A percentile compares a stretch with the other conserved stretches of the same genome.
phyloP scores from a whole-genome alignment of 2,888 invertebrate genomes.

The Drosophila mimica region DNA sequence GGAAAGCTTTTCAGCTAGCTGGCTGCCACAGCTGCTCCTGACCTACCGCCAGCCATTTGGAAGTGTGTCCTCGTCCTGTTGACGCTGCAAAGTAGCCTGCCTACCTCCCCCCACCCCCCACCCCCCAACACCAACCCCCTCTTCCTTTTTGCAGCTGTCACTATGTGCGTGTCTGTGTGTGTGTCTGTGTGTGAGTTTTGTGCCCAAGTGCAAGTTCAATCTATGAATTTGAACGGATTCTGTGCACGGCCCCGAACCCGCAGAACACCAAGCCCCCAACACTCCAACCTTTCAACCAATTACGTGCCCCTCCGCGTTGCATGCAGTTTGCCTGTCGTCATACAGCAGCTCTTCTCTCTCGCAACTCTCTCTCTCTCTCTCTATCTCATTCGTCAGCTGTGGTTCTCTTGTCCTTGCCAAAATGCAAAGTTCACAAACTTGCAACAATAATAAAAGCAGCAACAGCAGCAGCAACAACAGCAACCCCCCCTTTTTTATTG shows the following conservation, averaged over 20 bases:
- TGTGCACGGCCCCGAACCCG: conserved; percentile 76
- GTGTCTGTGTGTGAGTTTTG: conserved; percentile 48
- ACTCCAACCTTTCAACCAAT: background rate
- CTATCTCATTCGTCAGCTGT: background rate
- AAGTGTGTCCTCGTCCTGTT: conserved; percentile 53
- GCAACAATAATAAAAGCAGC: conserved; percentile 16
- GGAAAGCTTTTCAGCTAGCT: conserved; percentile 22
- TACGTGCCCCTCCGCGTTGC: background rate
- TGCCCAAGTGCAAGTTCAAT: conserved; percentile 83
- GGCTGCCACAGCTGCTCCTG: conserved; percentile 55
- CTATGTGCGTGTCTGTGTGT: conserved; percentile 21
- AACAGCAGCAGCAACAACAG: conserved; percentile 1
- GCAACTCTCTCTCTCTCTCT: background rate
- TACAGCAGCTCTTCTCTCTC: conserved; percentile 1
- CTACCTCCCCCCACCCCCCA: background rate
- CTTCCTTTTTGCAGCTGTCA: background rate
- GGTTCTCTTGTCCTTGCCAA: conserved; percentile 63
- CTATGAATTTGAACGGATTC: conserved; percentile 79
- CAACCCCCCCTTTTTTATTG: background rate
- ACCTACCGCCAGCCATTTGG: conserved; percentile 59
- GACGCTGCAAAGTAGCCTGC: conserved; percentile 49
- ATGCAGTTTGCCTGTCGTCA: background rate
- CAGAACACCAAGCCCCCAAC: conserved; percentile 11
- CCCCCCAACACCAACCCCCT: background rate
- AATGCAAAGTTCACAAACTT: conserved; percentile 61